These are phyloP conservation scores for Dusona sp. DNA, from an alignment of 2,888 invertebrate species.

Conservation along the genomic window DNA sequence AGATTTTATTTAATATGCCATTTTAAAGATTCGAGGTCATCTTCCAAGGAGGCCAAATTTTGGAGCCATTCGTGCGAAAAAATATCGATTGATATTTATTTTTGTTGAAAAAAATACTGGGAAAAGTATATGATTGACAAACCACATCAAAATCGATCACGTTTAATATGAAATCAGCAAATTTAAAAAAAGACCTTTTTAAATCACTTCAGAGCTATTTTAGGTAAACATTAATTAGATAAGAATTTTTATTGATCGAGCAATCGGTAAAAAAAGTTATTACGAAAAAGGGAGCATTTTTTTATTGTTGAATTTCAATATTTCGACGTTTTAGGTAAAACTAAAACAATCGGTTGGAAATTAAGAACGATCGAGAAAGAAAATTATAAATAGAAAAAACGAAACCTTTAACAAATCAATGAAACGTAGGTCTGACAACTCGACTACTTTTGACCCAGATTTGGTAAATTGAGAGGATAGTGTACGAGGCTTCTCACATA, in stretches of 20 bases:
- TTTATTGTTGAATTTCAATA: background rate
- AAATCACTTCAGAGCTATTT: background rate
- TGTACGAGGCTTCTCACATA: conserved; percentile 14
- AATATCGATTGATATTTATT: background rate
- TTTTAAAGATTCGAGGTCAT: background rate
- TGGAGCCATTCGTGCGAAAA: too few relatives aligned
- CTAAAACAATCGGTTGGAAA: background rate
- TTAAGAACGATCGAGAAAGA: background rate
- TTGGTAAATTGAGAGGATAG: background rate
- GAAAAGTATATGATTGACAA: background rate
- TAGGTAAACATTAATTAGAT: background rate
- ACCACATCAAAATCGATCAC: background rate
- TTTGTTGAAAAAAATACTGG: background rate
- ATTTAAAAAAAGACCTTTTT: background rate
- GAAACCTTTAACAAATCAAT: background rate
- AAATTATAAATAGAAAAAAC: background rate
- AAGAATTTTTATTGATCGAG: background rate
- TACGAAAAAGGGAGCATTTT: background rate
- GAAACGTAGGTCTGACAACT: background rate
- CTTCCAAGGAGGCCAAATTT: background rate
- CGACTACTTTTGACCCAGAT: conserved; percentile 42
- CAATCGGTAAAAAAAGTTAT: background rate
- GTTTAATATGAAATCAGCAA: background rate
- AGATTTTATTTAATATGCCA: background rate
- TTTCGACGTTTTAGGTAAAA: background rate